Percentiles rank a stretch among this genome's conserved stretches.
Evolutionary conservation across 92 coral and sea anemone genomes (phyloP).

Genomic region (Porites divaricata): DNA sequence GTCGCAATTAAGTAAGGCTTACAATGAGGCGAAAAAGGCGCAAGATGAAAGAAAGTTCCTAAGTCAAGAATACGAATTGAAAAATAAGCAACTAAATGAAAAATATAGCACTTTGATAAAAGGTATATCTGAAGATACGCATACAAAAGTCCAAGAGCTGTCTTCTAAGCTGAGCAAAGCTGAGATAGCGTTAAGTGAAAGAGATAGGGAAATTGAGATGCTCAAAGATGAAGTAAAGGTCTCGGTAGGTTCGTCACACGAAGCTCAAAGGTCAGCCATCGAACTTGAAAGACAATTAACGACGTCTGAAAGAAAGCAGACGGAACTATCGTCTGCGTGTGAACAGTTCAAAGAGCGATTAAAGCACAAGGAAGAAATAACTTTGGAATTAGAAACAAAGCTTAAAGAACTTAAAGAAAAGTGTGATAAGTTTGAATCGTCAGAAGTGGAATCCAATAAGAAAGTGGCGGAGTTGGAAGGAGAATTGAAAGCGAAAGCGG

Average conservation of each 20-base stretch:
- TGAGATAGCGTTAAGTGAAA: slow-evolving; percentile 65
- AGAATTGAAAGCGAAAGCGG: slow-evolving; percentile 82
- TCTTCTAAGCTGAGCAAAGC: slow-evolving; percentile 65
- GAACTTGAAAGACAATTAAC: slow-evolving; percentile 72
- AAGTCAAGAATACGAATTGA: slow-evolving; percentile 80
- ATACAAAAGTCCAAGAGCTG: slow-evolving; percentile 66
- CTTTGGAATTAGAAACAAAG: slow-evolving; percentile 59
- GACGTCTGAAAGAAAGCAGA: slow-evolving; percentile 59
- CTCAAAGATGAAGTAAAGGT: slow-evolving; percentile 65
- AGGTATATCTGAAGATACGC: slow-evolving; percentile 74
- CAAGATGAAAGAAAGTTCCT: slow-evolving; percentile 80
- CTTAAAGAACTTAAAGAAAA: slow-evolving; percentile 54
- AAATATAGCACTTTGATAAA: slow-evolving; percentile 71
- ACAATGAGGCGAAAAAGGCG: slow-evolving; percentile 72
- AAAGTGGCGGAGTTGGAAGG: slow-evolving; percentile 71
- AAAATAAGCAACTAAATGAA: slow-evolving; percentile 84
- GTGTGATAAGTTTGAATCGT: slow-evolving; percentile 50
- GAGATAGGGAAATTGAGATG: slow-evolving; percentile 70
- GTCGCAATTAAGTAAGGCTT: slow-evolving; percentile 56
- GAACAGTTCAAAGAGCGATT: slow-evolving; percentile 58
- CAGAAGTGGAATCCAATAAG: slow-evolving; percentile 59
- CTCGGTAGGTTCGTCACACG: slow-evolving; percentile 68
- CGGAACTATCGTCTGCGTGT: slow-evolving; percentile 64
- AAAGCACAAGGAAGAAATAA: slow-evolving; percentile 44
- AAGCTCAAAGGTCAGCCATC: slow-evolving; percentile 72